Evolutionary conservation across 2,113 vertebrate genomes (phyloP), one percentile per base, ranked within the genome.

Genomic region (Pterocles burchelli): DNA sequence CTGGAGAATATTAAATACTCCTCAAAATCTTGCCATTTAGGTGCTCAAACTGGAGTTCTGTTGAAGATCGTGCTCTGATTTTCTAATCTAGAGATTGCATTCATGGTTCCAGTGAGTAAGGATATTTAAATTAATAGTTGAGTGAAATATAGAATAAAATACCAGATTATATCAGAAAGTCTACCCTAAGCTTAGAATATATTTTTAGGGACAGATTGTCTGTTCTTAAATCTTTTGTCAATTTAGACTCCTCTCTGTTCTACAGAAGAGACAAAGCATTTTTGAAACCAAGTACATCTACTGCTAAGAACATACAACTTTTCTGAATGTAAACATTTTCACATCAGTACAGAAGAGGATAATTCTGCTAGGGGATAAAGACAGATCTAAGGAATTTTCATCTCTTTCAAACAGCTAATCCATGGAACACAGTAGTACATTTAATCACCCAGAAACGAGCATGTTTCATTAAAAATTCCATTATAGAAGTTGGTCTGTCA

Each of bases 381-480:
- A 36, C 25, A 52, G 36, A 75, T 66, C 16, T 55, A 51, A 31
- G 49, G 28, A 87, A 68, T 87, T 49, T 81, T 89, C 46, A n/a
- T 70, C 24, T 71, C 36, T 57, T 67, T 80, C 68, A 29, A 6
- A 13, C 41, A 46, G 10, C 33, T 52, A 57, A 14, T 85, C 20
- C 3, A 8, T 41, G 67, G 67, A 62, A 89, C 49, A 33, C 71
- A 74, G 46, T 7, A 66, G 13, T 62, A 8, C 62, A 43, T 24
- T 48, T 11, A 19, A 16, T 57, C 65, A 90, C 41, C 20, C 63
- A 81, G 57, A 83, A 82, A 41, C 0, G 28, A 63, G 54, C 68
- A 54, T 12, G 21, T 83, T 93, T 80, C 78, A 93, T 94, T 93
- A 82, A 88, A 93, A 95, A 96, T 90, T 91, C 95, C 59, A 96